These are phyloP conservation scores for Microplitis demolitor DNA, from an alignment of 1,140 invertebrate species.

Conservation along the genomic window DNA sequence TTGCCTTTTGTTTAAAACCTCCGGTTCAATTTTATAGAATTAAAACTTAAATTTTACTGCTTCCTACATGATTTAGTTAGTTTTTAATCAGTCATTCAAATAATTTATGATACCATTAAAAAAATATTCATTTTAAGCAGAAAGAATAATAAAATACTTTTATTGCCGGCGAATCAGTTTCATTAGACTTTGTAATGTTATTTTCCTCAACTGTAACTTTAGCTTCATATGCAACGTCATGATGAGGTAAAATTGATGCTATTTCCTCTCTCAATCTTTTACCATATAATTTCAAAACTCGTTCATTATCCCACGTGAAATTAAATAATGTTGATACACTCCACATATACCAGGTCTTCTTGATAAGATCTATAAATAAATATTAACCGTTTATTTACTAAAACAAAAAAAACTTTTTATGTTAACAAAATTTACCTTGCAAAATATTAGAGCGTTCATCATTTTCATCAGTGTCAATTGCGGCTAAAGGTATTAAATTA, in stretches of 20 bases:
- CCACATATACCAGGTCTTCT: conserved; percentile 49
- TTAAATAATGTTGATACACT: conserved; percentile 46
- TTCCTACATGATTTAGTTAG: too few species aligned
- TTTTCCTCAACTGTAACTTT: conserved; percentile 38
- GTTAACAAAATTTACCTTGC: background rate
- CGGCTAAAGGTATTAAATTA: background rate
- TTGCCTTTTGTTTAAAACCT: too few species aligned
- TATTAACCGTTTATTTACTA: too few species aligned
- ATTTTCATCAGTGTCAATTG: background rate
- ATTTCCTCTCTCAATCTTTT: conserved; percentile 51
- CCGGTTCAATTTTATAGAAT: too few species aligned
- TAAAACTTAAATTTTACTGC: too few species aligned
- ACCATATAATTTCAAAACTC: conserved; percentile 46
- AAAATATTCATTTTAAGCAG: background rate
- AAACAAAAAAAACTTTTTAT: background rate
- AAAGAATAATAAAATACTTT: conserved; percentile 32
- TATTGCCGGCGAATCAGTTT: conserved; percentile 36
- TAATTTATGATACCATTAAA: too few species aligned
- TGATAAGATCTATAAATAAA: conserved; percentile 33
- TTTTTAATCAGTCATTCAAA: too few species aligned
- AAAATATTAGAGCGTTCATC: background rate
- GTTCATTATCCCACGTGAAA: conserved; percentile 39
- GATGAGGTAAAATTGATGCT: conserved; percentile 38
- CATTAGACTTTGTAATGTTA: conserved; percentile 19
- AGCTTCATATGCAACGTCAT: conserved; percentile 44